Evolutionary conservation across 2,797 vertebrate species (phyloP).

Genomic region (Morelia viridis): DNA sequence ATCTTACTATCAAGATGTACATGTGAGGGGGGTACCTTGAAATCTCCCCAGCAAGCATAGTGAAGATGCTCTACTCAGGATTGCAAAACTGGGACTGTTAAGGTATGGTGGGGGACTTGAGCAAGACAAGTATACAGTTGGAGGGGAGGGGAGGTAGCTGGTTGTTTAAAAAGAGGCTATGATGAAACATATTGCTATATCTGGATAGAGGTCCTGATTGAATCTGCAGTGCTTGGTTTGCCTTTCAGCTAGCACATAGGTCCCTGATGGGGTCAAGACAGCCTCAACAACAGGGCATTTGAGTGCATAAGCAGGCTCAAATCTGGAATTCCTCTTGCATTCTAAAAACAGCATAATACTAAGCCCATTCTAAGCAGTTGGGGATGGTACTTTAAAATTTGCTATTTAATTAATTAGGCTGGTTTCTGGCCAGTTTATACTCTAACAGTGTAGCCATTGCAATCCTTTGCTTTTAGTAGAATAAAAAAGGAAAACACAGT

Average conservation of each 20-base stretch:
- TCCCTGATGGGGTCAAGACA: not conserved
- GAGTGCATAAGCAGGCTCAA: not conserved
- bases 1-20: not conserved
- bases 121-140: not conserved
- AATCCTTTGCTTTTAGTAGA: constrained; percentile 20
- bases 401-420: not conserved
- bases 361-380: not conserved
- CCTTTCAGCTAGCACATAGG: not conserved
- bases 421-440: not conserved
- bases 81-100: not conserved
- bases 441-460: not conserved
- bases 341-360: not conserved
- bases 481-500: not conserved
- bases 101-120: not conserved
- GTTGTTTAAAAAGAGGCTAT: not conserved
- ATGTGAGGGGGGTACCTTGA: not conserved
- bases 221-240: not conserved
- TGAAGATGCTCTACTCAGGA: not conserved
- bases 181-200: not conserved
- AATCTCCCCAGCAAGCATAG: not conserved
- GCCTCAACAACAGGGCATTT: not conserved
- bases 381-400: not conserved
- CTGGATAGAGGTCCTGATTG: not conserved
- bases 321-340: not conserved
- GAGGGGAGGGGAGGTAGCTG: not conserved